Conservation (phyloP, 2,888 invertebrate genomes). For the Drosophila picticornis region DNA sequence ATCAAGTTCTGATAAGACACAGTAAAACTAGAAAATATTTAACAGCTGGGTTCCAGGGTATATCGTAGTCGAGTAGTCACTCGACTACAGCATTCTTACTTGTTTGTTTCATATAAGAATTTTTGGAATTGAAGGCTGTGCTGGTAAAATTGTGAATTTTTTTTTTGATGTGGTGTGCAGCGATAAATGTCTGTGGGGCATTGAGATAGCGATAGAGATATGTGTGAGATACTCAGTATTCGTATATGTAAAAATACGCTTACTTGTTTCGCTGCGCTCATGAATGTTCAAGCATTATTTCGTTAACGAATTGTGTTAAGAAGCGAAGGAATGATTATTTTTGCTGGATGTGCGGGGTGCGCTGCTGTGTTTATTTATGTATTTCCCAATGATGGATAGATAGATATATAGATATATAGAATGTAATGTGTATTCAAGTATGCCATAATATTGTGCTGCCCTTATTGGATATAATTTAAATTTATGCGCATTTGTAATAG, state of each 20-base stretch:
- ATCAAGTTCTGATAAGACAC: not conserved
- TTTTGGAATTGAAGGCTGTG: not conserved
- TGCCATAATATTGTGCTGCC: constrained; percentile 48
- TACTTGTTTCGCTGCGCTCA: not conserved
- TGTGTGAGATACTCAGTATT: not conserved
- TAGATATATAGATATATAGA: not conserved
- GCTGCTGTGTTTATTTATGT: constrained; percentile 47
- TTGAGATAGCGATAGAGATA: not conserved
- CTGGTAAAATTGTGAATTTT: not conserved
- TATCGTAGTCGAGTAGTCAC: not conserved
- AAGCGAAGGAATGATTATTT: constrained; percentile 5
- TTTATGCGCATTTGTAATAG: constrained; percentile 75
- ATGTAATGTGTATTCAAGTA: constrained; percentile 25
- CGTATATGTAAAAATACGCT: too few relatives aligned
- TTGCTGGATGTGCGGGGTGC: not conserved
- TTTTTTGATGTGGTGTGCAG: not conserved
- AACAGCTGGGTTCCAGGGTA: not conserved
- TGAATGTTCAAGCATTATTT: not conserved
- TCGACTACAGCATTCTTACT: not conserved
- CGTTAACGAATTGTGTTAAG: not conserved
- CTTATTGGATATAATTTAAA: constrained; percentile 41
- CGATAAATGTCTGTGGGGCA: not conserved
- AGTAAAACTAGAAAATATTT: not conserved
- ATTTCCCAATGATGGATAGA: constrained; percentile 13
- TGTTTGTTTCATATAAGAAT: not conserved